Base-by-base conservation (phyloP, 2,797 vertebrate species). In the Liasis olivaceus region DNA sequence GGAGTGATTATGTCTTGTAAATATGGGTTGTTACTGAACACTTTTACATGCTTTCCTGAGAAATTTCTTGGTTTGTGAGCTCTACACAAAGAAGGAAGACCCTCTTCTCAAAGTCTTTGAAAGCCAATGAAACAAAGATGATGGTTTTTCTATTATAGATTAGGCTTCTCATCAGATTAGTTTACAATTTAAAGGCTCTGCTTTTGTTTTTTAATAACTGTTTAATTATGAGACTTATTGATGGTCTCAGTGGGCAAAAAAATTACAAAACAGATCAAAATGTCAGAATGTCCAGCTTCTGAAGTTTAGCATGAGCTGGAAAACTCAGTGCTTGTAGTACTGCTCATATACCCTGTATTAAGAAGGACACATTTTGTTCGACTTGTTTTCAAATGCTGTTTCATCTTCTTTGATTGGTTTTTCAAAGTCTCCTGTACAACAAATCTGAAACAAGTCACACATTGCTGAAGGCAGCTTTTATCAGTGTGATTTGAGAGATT, bases 161-260 rank as follows among this genome's bases (percentile, higher is more conserved):
- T 66, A 51, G 69, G 81, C 0, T 0, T 94, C 85, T 28, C 56
- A 95, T 93, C 92, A 91, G 28, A 62, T 91, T 95, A 89, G 77
- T 92, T 96, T 90, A 92, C 91, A 92, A 92, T 2, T n/a, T 63
- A 90, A 84, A 93, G 89, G 95, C 47, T 63, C 22, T 51, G 59
- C 81, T 72, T 72, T 64, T 91, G 93, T 56, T 93, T 94, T 93
- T 66, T 63, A 51, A 31, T 81, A 93, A 69, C 62, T 93, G 90
- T 95, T 91, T 91, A 94, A 89, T 91, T 31, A 56, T 88, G 77
- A 91, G 5, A 26, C 0, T 93, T 95, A 85, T 89, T 92, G 60
- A 28, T 85, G 20, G 63, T 95, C 94, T 94, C 91, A n/a, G 92
- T 96, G 92, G 94, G 20, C 1, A 96, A 94, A 89, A 59, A 62